Conservation (phyloP, 2,797 vertebrate genomes). For the Chelonia mydas region DNA sequence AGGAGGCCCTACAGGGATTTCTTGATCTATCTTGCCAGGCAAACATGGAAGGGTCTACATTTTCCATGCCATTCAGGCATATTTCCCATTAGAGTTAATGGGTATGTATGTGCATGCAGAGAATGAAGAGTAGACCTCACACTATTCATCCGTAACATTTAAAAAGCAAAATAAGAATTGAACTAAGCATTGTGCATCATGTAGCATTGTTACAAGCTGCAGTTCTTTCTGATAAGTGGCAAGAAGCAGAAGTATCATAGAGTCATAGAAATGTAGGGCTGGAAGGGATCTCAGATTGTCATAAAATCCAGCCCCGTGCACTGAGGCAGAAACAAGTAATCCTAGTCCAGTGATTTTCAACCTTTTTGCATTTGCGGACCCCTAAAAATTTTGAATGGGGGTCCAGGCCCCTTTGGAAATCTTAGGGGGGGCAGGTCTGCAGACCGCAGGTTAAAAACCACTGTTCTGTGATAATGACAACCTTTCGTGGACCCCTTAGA, state of each 20-base stretch:
- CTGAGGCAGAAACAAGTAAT: neutral
- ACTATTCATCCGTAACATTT: conserved; percentile 42
- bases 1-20: neutral
- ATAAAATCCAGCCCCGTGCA: neutral
- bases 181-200: conserved; percentile 23
- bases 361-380: neutral
- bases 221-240: conserved; percentile 27
- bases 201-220: conserved; percentile 37
- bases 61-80: conserved; percentile 27
- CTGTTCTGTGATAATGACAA: no score
- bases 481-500: neutral
- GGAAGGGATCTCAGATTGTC: neutral
- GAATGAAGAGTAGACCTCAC: conserved; percentile 55
- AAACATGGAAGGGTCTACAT: neutral
- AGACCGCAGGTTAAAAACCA: neutral
- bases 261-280: neutral
- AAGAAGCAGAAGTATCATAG: neutral
- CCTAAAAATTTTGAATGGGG: neutral
- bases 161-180: conserved; percentile 3
- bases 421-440: neutral
- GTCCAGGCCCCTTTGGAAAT: neutral
- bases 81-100: conserved; percentile 66
- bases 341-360: neutral
- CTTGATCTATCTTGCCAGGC: neutral
- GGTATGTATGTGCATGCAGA: conserved; percentile 61